A percentile compares a stretch with the other conserved stretches of the same genome.
phyloP scores from a whole-genome alignment of 2,113 vertebrate genomes.

The Paedocypris sp. region DNA sequence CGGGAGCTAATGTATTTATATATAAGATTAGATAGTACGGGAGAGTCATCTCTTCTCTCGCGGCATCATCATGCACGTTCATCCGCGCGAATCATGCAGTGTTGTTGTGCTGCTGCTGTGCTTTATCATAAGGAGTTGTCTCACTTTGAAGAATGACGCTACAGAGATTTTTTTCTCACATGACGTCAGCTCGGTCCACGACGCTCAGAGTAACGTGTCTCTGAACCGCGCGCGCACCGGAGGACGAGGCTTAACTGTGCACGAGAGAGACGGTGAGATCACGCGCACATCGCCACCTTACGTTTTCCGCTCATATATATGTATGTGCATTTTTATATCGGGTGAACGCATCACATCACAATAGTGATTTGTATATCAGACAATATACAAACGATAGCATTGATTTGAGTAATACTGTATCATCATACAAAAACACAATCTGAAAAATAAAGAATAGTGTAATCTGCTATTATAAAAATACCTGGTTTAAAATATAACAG shows the following conservation, averaged over 20 bases:
- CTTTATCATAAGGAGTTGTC: slow-evolving; percentile 70
- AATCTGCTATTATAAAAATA: no score
- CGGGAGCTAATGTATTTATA: slow-evolving; percentile 28
- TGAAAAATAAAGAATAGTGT: no score
- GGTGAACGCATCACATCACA: no score
- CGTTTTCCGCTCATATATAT: no score
- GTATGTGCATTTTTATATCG: no score
- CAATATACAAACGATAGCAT: no score
- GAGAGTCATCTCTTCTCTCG: background rate
- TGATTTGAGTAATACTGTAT: no score
- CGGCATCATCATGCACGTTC: slow-evolving; percentile 63
- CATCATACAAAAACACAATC: no score
- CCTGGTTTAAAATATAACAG: no score
- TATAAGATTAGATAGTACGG: slow-evolving; percentile 4
- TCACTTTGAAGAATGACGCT: slow-evolving; percentile 81
- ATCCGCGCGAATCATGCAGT: slow-evolving; percentile 60
- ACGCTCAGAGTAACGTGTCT: slow-evolving; percentile 65
- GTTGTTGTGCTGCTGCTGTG: slow-evolving; percentile 66
- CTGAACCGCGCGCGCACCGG: slow-evolving; percentile 81
- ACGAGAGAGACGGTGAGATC: slow-evolving; percentile 73
- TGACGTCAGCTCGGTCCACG: slow-evolving; percentile 59
- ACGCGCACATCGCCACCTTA: no score
- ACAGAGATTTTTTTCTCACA: slow-evolving; percentile 81
- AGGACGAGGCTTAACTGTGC: slow-evolving; percentile 64
- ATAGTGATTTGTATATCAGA: no score